These are phyloP conservation scores for Lophotriccus pileatus DNA, from an alignment of 2,797 vertebrate genomes.

Conservation along the genomic window DNA sequence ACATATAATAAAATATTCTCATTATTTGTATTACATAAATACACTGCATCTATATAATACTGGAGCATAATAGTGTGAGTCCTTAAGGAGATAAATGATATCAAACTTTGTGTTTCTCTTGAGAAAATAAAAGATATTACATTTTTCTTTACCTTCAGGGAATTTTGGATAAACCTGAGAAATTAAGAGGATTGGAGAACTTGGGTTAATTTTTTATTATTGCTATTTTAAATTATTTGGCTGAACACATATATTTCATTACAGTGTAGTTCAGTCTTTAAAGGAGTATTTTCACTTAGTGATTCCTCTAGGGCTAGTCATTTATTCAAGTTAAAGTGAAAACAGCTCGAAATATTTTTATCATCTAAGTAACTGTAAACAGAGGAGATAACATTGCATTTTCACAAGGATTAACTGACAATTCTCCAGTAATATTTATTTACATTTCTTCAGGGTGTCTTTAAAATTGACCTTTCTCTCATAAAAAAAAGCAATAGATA, in stretches of 20 bases:
- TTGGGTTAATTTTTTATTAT: not conserved
- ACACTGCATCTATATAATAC: not conserved
- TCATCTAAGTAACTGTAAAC: conserved; percentile 22
- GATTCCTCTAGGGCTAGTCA: not conserved
- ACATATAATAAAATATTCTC: not conserved
- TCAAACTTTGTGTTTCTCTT: not conserved
- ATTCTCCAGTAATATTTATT: conserved; percentile 24
- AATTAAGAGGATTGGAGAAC: not conserved
- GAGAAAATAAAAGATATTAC: not conserved
- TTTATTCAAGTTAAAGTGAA: conserved; percentile 38
- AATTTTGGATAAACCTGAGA: not conserved
- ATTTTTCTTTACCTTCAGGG: not conserved
- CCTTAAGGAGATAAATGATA: not conserved
- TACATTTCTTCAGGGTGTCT: not conserved
- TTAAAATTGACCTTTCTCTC: conserved; percentile 14
- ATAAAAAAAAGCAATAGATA: conserved; percentile 43
- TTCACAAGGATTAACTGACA: conserved; percentile 44
- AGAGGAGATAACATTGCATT: not conserved
- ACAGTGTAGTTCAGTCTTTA: not conserved
- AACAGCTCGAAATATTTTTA: conserved; percentile 20
- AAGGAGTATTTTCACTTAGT: not conserved
- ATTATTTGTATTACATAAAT: not conserved
- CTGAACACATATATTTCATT: not conserved
- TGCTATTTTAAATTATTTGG: not conserved
- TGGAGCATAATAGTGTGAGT: not conserved